Evolutionary conservation across 2,888 invertebrate genomes (phyloP).

Genomic region (Acanthosoma haemorrhoidale): DNA sequence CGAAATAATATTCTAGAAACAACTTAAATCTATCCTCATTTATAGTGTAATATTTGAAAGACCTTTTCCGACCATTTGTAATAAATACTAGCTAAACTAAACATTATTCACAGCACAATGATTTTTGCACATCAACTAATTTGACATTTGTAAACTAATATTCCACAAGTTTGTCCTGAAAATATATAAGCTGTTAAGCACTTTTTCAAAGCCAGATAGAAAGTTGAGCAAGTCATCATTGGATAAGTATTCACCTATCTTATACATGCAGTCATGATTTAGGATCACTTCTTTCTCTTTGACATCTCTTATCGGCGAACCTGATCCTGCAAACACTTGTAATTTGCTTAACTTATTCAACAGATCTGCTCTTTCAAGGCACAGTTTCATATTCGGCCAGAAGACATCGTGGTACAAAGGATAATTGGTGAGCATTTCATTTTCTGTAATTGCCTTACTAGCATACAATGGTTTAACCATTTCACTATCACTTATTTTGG

Average conservation of each 20-base stretch:
- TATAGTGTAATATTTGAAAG: too few relatives aligned
- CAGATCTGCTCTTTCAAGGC: neutral
- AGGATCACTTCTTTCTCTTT: neutral
- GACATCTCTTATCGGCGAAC: neutral
- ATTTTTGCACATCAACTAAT: neutral
- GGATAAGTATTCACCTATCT: neutral
- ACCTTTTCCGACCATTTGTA: too few relatives aligned
- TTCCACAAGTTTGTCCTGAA: neutral
- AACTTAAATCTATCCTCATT: too few relatives aligned
- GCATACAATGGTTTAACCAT: neutral
- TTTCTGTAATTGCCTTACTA: neutral
- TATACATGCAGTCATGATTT: neutral
- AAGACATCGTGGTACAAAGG: neutral
- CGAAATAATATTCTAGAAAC: too few relatives aligned
- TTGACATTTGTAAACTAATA: neutral
- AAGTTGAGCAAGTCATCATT: constrained; percentile 1
- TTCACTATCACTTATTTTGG: neutral
- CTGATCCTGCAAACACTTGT: neutral
- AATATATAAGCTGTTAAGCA: neutral
- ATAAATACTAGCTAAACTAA: neutral
- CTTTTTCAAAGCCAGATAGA: neutral
- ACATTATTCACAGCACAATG: neutral
- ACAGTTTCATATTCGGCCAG: neutral
- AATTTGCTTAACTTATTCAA: neutral
- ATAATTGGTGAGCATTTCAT: neutral